Base-by-base conservation (phyloP, 1,140 invertebrate genomes). In the Drosophila pandora region DNA sequence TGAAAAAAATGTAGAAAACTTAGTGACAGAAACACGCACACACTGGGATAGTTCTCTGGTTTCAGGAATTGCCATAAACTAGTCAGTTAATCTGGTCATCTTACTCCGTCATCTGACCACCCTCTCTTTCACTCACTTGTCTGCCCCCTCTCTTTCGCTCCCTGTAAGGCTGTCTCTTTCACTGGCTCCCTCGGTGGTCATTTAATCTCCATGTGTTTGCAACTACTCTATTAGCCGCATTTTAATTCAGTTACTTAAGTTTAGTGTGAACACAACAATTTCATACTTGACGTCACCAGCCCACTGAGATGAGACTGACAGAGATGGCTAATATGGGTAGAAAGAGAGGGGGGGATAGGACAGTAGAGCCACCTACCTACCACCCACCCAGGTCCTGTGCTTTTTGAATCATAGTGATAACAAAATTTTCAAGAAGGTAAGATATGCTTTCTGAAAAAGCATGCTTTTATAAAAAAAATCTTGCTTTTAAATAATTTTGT, bases 191-290 rank as follows among this genome's bases (percentile, higher is more conserved):
- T 39, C 34, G 47, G 47, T 47, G 45, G 59, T 43, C 69, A 57
- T 73, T 64, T 73, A 73, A 70, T 73, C 59, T 75, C 53, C 74
- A 77, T 87, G 84, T 85, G 83, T 85, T 77, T 67, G 74, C 78
- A 78, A 79, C 81, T 85, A 88, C 83, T 88, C 83, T 83, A 87
- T 87, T 87, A 88, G 83, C 83, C 83, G 71, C 83, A 87, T 87
- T 87, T 87, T 87, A 87, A 87, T 87, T 87, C 83, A 87, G 83
- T 87, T 87, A 87, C 83, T 87, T 87, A 88, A 87, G 83, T 87
- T 88, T 88, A 88, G 83, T 87, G 83, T 87, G 83, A 87, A 87
- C 83, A 87, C 83, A 88, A 87, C 83, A 88, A 87, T 87, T 87
- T 87, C 76, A 87, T 87, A 87, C 82, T 82, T 88, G 83, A 85